These are phyloP conservation scores for Bombus difficillimus DNA, from an alignment of 1,140 invertebrate species.

Conservation along the genomic window DNA sequence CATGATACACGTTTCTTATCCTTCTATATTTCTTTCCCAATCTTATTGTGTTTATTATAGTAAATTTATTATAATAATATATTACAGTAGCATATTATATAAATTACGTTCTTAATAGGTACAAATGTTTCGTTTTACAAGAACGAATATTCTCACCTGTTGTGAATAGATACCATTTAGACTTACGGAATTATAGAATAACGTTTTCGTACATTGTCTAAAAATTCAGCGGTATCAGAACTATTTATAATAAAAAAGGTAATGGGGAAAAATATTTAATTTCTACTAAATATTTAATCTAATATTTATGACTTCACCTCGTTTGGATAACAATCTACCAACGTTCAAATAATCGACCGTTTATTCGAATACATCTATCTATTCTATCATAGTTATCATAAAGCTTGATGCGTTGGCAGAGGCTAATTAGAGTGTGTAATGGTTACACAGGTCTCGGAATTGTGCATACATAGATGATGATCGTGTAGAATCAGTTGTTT, in stretches of 20 bases:
- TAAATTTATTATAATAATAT: too few species aligned
- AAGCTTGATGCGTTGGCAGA: background rate
- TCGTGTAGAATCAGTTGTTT: constrained; percentile 51
- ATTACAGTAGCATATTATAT: too few species aligned
- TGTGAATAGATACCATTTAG: background rate
- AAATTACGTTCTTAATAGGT: too few species aligned
- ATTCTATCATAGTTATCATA: too few species aligned
- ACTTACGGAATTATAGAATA: background rate
- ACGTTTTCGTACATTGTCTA: background rate
- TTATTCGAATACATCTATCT: too few species aligned
- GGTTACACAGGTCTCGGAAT: background rate
- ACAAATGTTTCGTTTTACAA: background rate
- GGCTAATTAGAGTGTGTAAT: background rate
- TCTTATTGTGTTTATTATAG: background rate
- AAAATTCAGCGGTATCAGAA: background rate
- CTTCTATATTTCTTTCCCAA: background rate
- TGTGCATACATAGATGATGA: background rate
- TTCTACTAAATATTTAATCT: too few species aligned
- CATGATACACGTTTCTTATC: background rate
- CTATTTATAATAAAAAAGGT: background rate
- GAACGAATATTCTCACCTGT: background rate
- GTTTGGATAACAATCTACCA: too few species aligned
- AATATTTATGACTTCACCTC: too few species aligned
- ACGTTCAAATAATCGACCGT: too few species aligned
- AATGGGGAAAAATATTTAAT: too few species aligned